Percentiles rank a stretch among this genome's conserved stretches.
Conservation (phyloP, 2,888 invertebrate genomes). For the Megaustenia siamemsis region DNA sequence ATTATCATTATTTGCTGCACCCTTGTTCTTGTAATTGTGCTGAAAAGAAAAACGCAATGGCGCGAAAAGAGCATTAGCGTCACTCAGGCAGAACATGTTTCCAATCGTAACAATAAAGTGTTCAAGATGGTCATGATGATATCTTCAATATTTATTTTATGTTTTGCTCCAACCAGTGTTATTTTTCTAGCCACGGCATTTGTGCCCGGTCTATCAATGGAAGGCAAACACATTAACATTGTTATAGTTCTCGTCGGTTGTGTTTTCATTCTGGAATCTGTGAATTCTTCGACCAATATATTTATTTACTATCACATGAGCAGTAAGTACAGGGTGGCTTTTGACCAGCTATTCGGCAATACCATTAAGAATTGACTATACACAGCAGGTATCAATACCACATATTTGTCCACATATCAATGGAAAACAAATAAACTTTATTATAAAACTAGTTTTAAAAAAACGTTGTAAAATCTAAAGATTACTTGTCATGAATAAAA, state of each 20-base stretch:
- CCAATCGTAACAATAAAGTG: no score
- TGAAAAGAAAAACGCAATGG: not conserved
- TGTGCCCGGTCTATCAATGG: not conserved
- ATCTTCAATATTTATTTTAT: not conserved
- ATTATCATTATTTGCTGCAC: no score
- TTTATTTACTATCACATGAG: no score
- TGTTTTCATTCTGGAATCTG: not conserved
- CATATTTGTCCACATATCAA: no score
- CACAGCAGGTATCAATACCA: no score
- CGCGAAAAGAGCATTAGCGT: not conserved
- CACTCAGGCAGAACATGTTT: not conserved
- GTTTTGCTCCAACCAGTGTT: not conserved
- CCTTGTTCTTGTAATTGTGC: not conserved
- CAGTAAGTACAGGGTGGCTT: not conserved
- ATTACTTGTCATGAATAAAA: no score
- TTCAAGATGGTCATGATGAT: not conserved
- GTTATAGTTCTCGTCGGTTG: not conserved
- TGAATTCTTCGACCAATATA: not conserved
- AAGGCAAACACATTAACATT: not conserved
- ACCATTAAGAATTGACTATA: no score
- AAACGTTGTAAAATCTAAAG: no score
- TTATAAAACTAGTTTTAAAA: no score
- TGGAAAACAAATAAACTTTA: no score
- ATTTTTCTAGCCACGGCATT: not conserved
- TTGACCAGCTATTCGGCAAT: not conserved